Evolutionary conservation across 2,113 vertebrate species (phyloP), one percentile per base, ranked within the genome.

Genomic region (Helogale parvula): DNA sequence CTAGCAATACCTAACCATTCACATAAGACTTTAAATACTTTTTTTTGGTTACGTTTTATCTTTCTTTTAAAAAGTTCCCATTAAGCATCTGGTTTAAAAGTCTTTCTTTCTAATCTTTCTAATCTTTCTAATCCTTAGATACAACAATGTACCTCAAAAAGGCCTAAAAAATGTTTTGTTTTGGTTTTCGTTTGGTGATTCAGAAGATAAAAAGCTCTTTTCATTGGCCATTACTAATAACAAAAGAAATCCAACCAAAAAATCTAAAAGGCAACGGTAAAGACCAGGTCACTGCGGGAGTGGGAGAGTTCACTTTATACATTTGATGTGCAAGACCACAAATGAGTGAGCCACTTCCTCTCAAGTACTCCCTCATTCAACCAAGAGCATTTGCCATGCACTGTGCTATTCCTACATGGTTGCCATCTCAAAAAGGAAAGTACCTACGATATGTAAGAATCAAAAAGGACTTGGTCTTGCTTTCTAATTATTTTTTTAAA

Each of bases 181-280:
- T 93, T 31, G 29, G 63, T 77, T 76, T 93, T 31, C 21, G 63
- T 77, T 79, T 96, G 82, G 41, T 54, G n/a, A 91, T 45, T 88
- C 69, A 88, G 68, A 88, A 77, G 31, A 93, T 41, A 90, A 81
- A 89, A 80, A 3, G 1, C 25, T 76, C 90, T 82, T 71, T 57
- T 8, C 12, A 88, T 65, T 92, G 83, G 11, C 33, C 54, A 57
- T 57, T 57, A 21, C 83, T 65, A 80, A 27, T n/a, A 71, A 82
- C 63, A 80, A 96, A 93, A 89, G 69, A 84, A 90, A 81, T n/a
- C 33, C 45, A 90, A 74, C 31, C 41, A 17, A 86, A 92, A 72
- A 94, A 76, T 66, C 45, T 77, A 80, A 92, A 25, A 72, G 19
- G 52, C 57, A 69, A 77, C 27, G 13, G 0, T 72, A 15, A 95